phyloP scores from a whole-genome alignment of 2,888 invertebrate species.

The Drosophila mimetica region DNA sequence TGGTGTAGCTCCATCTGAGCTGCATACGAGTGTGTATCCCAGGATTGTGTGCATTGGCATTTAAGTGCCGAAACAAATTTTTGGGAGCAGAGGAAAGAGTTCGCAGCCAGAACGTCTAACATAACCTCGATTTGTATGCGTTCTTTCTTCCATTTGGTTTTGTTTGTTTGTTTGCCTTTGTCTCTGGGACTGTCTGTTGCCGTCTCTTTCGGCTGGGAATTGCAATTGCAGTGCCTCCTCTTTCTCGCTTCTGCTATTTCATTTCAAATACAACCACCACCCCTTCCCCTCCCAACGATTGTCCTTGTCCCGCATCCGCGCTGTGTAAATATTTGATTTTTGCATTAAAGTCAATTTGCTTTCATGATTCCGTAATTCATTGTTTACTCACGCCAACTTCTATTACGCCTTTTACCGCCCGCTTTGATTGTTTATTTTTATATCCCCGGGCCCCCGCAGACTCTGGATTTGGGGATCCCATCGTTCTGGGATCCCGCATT shows the following conservation, averaged over 20 bases:
- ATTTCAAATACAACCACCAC: no score
- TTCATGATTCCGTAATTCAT: conserved; percentile 85
- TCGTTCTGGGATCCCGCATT: conserved; percentile 64
- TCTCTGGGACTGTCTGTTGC: conserved; percentile 12
- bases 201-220: conserved; percentile 26
- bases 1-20: conserved; percentile 8
- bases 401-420: conserved; percentile 68
- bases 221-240: conserved; percentile 70
- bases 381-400: conserved; percentile 82
- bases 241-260: background rate
- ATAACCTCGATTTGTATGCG: conserved; percentile 75
- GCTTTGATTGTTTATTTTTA: conserved; percentile 74
- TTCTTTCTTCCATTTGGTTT: conserved; percentile 33
- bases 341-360: conserved; percentile 85
- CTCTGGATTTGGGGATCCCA: background rate
- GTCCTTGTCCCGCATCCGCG: conserved; percentile 55
- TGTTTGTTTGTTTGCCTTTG: conserved; percentile 30
- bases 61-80: conserved; percentile 79
- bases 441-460: conserved; percentile 6
- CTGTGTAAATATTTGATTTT: conserved; percentile 84
- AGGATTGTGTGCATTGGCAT: conserved; percentile 63
- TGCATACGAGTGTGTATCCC: conserved; percentile 27
- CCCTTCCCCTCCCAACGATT: background rate
- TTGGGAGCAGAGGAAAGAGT: conserved; percentile 28
- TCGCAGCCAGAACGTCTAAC: conserved; percentile 49